phyloP scores from a whole-genome alignment of 2,113 vertebrate species.

The Cnemophilus loriae region DNA sequence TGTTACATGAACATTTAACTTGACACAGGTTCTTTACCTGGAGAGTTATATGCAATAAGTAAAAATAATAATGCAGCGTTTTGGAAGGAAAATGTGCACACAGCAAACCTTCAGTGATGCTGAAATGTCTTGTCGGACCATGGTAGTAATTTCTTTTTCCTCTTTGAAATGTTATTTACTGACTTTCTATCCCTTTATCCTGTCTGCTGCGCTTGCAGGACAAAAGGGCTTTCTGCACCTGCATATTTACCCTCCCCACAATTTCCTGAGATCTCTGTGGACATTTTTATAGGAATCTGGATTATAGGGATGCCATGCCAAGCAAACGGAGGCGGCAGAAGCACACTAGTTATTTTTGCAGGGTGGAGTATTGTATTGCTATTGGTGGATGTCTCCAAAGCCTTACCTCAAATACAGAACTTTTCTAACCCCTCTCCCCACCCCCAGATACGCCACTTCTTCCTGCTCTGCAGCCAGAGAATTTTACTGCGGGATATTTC shows the following conservation, averaged over 20 bases:
- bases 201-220: background rate
- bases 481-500: background rate
- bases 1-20: background rate
- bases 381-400: background rate
- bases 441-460: background rate
- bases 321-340: background rate
- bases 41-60: background rate
- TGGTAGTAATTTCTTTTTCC: background rate
- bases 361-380: background rate
- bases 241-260: slow-evolving; percentile 17
- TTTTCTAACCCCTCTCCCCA: background rate
- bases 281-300: background rate
- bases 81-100: background rate
- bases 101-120: background rate
- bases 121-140: background rate
- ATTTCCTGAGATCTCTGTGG: slow-evolving; percentile 37
- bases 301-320: background rate
- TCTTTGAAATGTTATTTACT: background rate
- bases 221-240: slow-evolving; percentile 39
- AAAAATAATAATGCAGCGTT: background rate
- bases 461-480: background rate
- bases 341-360: background rate
- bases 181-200: background rate
- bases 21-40: background rate
- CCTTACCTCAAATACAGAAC: background rate